Evolutionary conservation across 2,113 vertebrate species (phyloP).

Genomic region (Megalops atlanticus): DNA sequence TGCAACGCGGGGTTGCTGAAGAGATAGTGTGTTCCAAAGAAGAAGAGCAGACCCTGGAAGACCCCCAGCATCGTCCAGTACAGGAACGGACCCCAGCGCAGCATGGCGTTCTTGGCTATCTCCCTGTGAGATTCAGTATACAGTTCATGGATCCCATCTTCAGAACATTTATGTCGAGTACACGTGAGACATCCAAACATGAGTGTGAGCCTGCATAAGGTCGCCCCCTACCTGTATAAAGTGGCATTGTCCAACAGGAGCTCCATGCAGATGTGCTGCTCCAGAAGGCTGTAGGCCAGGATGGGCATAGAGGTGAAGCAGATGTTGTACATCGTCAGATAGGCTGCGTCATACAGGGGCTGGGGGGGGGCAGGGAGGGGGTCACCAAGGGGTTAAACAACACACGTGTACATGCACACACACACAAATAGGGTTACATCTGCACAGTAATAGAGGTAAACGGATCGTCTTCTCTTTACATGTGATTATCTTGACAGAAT

Average conservation of each 20-base stretch:
- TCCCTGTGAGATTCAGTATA: conserved; percentile 66
- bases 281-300: conserved; percentile 93
- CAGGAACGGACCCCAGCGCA: conserved; percentile 87
- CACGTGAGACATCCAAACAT: neutral
- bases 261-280: conserved; percentile 90
- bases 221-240: conserved; percentile 68
- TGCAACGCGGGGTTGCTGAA: conserved; percentile 86
- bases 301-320: conserved; percentile 98
- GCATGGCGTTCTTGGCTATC: conserved; percentile 90
- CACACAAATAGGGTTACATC: conserved; percentile 8
- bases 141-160: neutral
- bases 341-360: conserved; percentile 96
- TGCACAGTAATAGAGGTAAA: neutral
- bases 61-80: conserved; percentile 91
- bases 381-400: conserved; percentile 59
- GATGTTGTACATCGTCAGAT: conserved; percentile 99
- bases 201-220: neutral
- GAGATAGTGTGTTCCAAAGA: conserved; percentile 88
- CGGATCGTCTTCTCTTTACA: neutral
- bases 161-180: neutral
- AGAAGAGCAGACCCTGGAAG: conserved; percentile 92
- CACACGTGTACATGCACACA: conserved; percentile 45
- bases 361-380: conserved; percentile 49
- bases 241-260: conserved; percentile 71
- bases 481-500: neutral